Conservation (phyloP, 1,140 invertebrate species). For the Contarinia nasturtii region DNA sequence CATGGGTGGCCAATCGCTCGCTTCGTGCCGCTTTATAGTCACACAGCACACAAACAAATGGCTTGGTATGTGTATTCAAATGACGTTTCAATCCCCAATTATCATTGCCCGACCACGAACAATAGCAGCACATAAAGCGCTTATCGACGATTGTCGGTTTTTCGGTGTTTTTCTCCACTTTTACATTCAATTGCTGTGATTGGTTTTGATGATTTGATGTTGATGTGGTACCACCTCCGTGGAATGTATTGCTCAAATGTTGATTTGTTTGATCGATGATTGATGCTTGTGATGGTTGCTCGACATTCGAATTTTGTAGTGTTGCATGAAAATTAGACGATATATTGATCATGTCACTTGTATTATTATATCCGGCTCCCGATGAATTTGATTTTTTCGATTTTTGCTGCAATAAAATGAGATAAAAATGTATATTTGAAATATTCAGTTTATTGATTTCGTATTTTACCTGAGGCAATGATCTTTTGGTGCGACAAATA, state of each 20-base stretch:
- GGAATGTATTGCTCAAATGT: neutral
- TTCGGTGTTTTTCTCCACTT: neutral
- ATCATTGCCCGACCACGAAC: conserved; percentile 79
- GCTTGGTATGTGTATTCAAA: conserved; percentile 79
- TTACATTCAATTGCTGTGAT: neutral
- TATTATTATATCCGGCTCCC: too few species aligned
- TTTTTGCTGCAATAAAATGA: too few species aligned
- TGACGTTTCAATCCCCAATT: conserved; percentile 85
- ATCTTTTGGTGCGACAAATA: conserved; percentile 49
- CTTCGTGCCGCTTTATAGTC: conserved; percentile 80
- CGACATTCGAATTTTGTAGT: neutral
- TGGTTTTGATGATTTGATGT: neutral
- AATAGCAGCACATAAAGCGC: conserved; percentile 66
- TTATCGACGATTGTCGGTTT: conserved; percentile 27
- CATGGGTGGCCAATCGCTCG: conserved; percentile 69
- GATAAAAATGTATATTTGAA: neutral
- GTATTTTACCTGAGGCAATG: neutral
- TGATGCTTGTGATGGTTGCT: neutral
- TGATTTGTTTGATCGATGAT: neutral
- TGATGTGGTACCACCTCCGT: neutral
- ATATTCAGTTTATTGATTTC: neutral
- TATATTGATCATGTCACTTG: too few species aligned
- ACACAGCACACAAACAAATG: conserved; percentile 70
- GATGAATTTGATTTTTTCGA: too few species aligned
- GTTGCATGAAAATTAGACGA: too few species aligned